A percentile compares a stretch with the other conserved stretches of the same genome.
Evolutionary conservation across 2,113 vertebrate species (phyloP).

Genomic region (Mormyrus lacerda): DNA sequence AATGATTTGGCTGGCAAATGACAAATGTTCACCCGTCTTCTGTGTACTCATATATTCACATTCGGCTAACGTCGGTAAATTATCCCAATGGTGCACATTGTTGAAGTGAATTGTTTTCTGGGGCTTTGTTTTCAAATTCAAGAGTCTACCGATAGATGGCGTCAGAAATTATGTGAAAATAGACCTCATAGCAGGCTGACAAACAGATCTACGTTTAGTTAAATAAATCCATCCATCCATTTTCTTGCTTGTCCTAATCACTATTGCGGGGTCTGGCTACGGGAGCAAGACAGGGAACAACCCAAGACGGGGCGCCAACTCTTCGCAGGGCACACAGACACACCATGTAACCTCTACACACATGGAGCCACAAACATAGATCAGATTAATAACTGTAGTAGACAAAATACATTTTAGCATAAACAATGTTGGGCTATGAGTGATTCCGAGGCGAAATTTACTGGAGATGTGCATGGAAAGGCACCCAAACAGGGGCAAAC

Average conservation of each 20-base stretch:
- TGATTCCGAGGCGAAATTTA: background rate
- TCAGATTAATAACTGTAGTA: background rate
- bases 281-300: too few relatives aligned
- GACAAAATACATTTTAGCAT: background rate
- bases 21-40: background rate
- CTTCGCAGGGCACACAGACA: too few relatives aligned
- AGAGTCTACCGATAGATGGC: constrained; percentile 18
- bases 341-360: too few relatives aligned
- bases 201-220: background rate
- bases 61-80: background rate
- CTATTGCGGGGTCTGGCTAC: too few relatives aligned
- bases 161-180: background rate
- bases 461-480: background rate
- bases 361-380: background rate
- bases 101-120: background rate
- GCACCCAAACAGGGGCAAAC: background rate
- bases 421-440: background rate
- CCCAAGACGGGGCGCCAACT: too few relatives aligned
- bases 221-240: background rate
- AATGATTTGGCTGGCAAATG: background rate
- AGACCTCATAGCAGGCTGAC: background rate
- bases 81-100: background rate
- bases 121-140: background rate
- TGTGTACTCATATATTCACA: background rate
- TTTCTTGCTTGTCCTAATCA: too few relatives aligned